Evolutionary conservation across 2,797 vertebrate species (phyloP).

Genomic region (Trematomus bernacchii): DNA sequence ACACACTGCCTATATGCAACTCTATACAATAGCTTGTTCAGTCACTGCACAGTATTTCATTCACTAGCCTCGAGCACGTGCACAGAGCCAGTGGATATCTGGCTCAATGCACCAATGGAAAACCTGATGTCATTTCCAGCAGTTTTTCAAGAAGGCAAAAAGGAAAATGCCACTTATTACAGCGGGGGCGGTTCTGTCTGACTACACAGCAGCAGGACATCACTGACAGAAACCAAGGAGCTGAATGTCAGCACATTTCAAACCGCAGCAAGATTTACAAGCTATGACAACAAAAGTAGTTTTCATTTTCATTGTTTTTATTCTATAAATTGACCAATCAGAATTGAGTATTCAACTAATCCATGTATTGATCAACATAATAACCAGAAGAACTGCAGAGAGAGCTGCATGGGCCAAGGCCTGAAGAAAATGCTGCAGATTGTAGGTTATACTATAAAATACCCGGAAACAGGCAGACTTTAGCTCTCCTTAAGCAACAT

Average conservation of each 20-base stretch:
- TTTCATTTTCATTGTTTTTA: no score
- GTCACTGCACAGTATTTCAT: constrained; percentile 33
- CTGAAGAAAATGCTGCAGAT: constrained; percentile 38
- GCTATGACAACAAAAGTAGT: constrained; percentile 11
- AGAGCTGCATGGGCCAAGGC: constrained; percentile 25
- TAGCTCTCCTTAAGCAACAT: constrained; percentile 25
- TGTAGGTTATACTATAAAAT: constrained; percentile 41
- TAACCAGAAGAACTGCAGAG: constrained; percentile 43
- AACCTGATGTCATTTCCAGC: constrained; percentile 69
- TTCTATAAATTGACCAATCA: no score
- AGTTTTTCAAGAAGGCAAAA: constrained; percentile 35
- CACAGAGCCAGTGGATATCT: constrained; percentile 45
- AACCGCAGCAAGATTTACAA: constrained; percentile 28
- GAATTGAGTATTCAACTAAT: no score
- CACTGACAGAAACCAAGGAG: constrained; percentile 35
- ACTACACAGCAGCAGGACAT: constrained; percentile 41
- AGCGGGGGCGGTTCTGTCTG: constrained; percentile 42
- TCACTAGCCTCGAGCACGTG: constrained; percentile 44
- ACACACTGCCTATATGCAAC: not conserved
- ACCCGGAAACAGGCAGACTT: constrained; percentile 11
- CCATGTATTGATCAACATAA: constrained; percentile 59
- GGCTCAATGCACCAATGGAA: constrained; percentile 58
- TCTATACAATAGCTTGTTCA: constrained; percentile 32
- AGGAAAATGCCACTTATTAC: constrained; percentile 51
- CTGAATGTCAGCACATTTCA: constrained; percentile 50